Evolutionary conservation across 2,888 invertebrate species (phyloP).

Genomic region (Leptopterna dolabrata): DNA sequence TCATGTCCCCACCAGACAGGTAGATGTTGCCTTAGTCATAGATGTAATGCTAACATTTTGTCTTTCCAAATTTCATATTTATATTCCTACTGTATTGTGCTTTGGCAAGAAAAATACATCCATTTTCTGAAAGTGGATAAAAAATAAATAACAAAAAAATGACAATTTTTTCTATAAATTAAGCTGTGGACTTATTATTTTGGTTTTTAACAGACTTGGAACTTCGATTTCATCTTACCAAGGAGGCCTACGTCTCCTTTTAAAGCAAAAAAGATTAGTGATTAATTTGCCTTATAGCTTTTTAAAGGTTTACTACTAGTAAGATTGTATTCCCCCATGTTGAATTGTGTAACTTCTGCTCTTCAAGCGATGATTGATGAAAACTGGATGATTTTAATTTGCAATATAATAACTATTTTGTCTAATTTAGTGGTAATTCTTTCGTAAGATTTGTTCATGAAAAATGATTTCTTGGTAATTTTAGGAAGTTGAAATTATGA

Average conservation of each 20-base stretch:
- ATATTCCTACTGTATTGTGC: conserved; percentile 27
- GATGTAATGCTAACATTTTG: conserved; percentile 47
- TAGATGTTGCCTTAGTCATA: conserved; percentile 52
- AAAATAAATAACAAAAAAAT: background rate
- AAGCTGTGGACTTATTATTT: conserved; percentile 43
- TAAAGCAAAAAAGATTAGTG: background rate
- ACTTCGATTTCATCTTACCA: background rate
- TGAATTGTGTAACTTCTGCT: conserved; percentile 28
- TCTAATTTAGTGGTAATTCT: conserved; percentile 40
- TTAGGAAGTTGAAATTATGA: conserved; percentile 42
- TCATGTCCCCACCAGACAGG: conserved; percentile 25
- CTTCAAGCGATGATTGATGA: conserved; percentile 26
- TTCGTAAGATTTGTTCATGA: conserved; percentile 25
- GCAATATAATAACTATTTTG: conserved; percentile 44
- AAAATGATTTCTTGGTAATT: background rate
- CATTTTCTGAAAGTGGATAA: background rate
- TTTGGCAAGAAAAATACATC: conserved; percentile 27
- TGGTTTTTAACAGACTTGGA: background rate
- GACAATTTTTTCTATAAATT: conserved; percentile 10
- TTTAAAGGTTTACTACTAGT: background rate
- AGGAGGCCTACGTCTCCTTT: background rate
- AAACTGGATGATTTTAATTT: conserved; percentile 32
- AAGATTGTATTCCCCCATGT: background rate
- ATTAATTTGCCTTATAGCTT: background rate
- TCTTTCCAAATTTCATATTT: conserved; percentile 39